phyloP scores from a whole-genome alignment of 2,888 invertebrate genomes.

The Unio pictorum region DNA sequence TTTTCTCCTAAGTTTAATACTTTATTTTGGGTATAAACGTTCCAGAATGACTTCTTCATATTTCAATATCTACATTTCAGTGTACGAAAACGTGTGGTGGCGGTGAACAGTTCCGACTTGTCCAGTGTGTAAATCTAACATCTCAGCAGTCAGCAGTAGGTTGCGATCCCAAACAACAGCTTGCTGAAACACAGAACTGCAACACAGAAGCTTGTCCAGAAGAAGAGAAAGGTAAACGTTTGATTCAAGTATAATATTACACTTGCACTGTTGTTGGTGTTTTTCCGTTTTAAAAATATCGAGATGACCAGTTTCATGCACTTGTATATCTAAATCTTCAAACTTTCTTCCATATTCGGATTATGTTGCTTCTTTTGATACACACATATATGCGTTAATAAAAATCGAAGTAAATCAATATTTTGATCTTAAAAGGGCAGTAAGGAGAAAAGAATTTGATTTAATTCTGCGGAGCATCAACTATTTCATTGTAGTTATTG shows the following conservation, averaged over 20 bases:
- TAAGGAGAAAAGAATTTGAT: no score
- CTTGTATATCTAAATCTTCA: not conserved
- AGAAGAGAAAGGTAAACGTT: slow-evolving; percentile 41
- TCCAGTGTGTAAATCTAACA: slow-evolving; percentile 70
- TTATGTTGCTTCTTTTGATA: not conserved
- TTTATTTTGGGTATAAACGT: no score
- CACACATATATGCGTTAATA: no score
- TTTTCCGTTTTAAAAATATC: not conserved
- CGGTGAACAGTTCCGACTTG: slow-evolving; percentile 69
- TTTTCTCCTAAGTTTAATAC: no score
- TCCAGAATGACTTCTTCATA: no score
- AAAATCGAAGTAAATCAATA: no score
- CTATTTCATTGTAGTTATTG: no score
- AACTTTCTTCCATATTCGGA: not conserved
- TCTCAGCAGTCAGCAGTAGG: slow-evolving; percentile 63
- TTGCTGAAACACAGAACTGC: slow-evolving; percentile 64
- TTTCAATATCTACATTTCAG: slow-evolving; percentile 36
- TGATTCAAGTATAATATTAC: not conserved
- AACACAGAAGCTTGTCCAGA: slow-evolving; percentile 64
- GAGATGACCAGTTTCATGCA: not conserved
- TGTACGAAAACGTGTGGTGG: slow-evolving; percentile 71
- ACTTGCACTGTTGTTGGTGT: not conserved
- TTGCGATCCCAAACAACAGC: slow-evolving; percentile 61
- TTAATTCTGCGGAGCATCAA: no score
- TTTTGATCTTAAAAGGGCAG: no score